These are phyloP conservation scores for Zaprionus bogoriensis DNA, from an alignment of 2,888 invertebrate genomes.

Conservation along the genomic window DNA sequence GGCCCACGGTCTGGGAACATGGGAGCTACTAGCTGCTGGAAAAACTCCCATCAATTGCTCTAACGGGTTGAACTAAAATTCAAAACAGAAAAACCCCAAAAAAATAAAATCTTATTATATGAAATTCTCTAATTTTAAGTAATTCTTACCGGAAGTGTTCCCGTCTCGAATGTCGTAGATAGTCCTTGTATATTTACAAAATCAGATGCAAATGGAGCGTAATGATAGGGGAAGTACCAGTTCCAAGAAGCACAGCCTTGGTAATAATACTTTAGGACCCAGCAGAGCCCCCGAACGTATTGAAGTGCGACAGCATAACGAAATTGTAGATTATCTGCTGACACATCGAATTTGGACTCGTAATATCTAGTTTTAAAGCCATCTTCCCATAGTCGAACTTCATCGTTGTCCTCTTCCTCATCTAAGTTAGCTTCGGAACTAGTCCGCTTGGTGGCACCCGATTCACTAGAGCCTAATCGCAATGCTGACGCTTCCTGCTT, in stretches of 20 bases:
- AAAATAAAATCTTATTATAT: neutral
- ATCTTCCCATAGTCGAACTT: constrained; percentile 94
- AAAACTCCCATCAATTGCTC: constrained; percentile 99
- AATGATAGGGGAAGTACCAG: constrained; percentile 99
- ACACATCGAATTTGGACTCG: constrained; percentile 95
- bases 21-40: constrained; percentile 97
- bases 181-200: constrained; percentile 95
- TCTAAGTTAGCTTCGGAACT: constrained; percentile 80
- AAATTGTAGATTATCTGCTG: constrained; percentile 90
- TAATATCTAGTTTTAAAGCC: constrained; percentile 99
- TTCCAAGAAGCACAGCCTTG: constrained; percentile 99
- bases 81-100: neutral
- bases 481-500: constrained; percentile 88
- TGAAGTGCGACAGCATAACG: constrained; percentile 95
- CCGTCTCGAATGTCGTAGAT: constrained; percentile 93
- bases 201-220: constrained; percentile 99
- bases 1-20: constrained; percentile 97
- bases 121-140: neutral
- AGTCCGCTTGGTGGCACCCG: constrained; percentile 32
- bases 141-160: constrained; percentile 91
- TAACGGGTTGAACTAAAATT: constrained; percentile 93
- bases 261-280: constrained; percentile 99
- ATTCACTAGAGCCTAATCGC: constrained; percentile 76
- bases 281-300: constrained; percentile 97
- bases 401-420: constrained; percentile 66